Conservation (phyloP, 1,140 invertebrate species). For the Bombus consobrinus region DNA sequence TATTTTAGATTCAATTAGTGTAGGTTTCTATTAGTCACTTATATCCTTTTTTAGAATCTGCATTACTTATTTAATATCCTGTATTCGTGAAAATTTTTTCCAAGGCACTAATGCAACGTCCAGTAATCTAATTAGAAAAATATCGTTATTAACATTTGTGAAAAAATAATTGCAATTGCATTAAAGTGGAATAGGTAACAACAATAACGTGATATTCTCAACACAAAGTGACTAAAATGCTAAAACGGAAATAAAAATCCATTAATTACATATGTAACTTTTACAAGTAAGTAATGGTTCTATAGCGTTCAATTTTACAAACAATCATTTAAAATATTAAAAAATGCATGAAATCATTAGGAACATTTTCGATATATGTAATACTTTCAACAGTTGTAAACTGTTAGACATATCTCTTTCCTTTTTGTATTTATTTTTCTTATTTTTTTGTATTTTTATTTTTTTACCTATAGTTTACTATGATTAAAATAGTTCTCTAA, state of each 20-base stretch:
- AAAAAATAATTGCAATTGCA: neutral
- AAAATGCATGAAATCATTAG: neutral
- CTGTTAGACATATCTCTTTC: neutral
- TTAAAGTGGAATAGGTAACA: neutral
- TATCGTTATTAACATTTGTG: neutral
- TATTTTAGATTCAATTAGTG: neutral
- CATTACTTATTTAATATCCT: constrained; percentile 52
- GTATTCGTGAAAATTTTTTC: constrained; percentile 22
- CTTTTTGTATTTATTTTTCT: neutral
- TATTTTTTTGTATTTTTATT: neutral
- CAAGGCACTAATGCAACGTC: constrained; percentile 18
- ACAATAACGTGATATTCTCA: neutral
- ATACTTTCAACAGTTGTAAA: neutral
- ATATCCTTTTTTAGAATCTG: neutral
- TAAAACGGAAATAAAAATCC: neutral
- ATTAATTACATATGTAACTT: neutral
- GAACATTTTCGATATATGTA: neutral
- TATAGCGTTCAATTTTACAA: neutral
- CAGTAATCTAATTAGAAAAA: neutral
- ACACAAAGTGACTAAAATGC: constrained; percentile 2
- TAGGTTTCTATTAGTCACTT: neutral
- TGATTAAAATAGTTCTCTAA: neutral
- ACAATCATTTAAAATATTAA: neutral
- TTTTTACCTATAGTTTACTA: neutral
- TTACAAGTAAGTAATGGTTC: neutral